Conservation (phyloP, 2,888 invertebrate species). For the Cordylochernes scorpioides region DNA sequence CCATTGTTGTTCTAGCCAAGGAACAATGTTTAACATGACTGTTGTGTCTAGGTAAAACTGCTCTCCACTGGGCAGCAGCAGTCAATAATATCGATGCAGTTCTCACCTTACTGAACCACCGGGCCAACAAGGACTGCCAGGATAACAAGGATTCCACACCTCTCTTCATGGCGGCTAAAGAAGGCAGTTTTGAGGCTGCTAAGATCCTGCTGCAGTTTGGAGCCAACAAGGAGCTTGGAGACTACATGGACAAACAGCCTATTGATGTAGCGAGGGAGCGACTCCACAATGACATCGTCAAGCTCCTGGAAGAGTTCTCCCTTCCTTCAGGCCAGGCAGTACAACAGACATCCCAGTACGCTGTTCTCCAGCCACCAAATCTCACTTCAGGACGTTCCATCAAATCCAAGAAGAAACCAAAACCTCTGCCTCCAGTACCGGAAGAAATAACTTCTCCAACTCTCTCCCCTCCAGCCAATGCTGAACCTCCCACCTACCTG, state of each 20-base stretch:
- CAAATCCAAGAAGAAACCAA: conserved; percentile 7
- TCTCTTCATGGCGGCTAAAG: conserved; percentile 76
- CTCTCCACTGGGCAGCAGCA: conserved; percentile 91
- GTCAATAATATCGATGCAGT: conserved; percentile 87
- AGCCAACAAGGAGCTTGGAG: conserved; percentile 84
- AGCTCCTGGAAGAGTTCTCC: conserved; percentile 66
- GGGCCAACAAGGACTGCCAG: conserved; percentile 90
- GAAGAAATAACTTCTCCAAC: conserved; percentile 73
- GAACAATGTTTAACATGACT: not conserved
- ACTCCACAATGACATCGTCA: conserved; percentile 71
- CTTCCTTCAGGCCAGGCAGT: conserved; percentile 49
- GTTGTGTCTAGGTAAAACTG: conserved; percentile 39
- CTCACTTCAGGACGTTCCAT: conserved; percentile 3
- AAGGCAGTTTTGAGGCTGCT: conserved; percentile 76
- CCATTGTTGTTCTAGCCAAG: not conserved
- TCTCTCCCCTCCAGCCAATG: conserved; percentile 44
- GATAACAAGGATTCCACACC: conserved; percentile 94
- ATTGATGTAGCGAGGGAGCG: conserved; percentile 74
- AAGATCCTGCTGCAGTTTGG: conserved; percentile 66
- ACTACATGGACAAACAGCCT: conserved; percentile 88
- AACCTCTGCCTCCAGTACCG: conserved; percentile 4
- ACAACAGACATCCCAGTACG: conserved; percentile 66
- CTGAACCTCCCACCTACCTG: too few species aligned
- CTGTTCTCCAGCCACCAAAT: conserved; percentile 20
- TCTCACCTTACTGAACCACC: conserved; percentile 57